Evolutionary conservation across 2,113 vertebrate genomes (phyloP).

Genomic region (Catagonus wagneri): DNA sequence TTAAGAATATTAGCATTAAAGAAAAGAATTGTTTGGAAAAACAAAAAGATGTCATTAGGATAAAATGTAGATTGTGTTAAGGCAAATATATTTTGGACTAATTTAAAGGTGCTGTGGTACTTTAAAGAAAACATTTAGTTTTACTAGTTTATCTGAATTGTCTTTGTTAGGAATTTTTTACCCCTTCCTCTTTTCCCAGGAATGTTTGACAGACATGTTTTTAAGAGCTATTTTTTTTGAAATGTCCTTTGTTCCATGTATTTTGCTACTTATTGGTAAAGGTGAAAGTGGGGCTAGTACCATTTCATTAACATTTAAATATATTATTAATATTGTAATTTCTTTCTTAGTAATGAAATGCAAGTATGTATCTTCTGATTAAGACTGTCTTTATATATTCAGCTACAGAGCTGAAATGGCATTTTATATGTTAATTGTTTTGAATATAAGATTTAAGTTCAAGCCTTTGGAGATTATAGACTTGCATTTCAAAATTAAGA

Average conservation of each 20-base stretch:
- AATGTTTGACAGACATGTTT: neutral
- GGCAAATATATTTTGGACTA: neutral
- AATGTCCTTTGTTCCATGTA: neutral
- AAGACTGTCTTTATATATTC: neutral
- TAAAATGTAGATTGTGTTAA: neutral
- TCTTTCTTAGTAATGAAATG: conserved; percentile 20
- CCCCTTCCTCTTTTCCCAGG: neutral
- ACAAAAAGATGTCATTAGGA: neutral
- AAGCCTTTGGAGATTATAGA: neutral
- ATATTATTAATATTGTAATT: conserved; percentile 23
- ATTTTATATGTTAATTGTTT: conserved; percentile 26
- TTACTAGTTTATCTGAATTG: neutral
- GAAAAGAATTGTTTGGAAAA: neutral
- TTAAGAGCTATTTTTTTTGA: neutral
- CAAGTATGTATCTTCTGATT: neutral
- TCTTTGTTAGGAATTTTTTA: neutral
- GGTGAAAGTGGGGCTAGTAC: neutral
- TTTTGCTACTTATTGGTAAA: conserved; percentile 20
- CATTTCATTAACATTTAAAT: conserved; percentile 26
- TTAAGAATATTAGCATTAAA: conserved; percentile 18
- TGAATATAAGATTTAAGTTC: neutral
- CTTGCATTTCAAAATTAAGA: conserved; percentile 26
- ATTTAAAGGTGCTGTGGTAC: neutral
- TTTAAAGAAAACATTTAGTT: conserved; percentile 43
- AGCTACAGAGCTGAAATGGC: neutral